phyloP scores from a whole-genome alignment of 2,113 vertebrate genomes.

The Muntiacus muntjak region DNA sequence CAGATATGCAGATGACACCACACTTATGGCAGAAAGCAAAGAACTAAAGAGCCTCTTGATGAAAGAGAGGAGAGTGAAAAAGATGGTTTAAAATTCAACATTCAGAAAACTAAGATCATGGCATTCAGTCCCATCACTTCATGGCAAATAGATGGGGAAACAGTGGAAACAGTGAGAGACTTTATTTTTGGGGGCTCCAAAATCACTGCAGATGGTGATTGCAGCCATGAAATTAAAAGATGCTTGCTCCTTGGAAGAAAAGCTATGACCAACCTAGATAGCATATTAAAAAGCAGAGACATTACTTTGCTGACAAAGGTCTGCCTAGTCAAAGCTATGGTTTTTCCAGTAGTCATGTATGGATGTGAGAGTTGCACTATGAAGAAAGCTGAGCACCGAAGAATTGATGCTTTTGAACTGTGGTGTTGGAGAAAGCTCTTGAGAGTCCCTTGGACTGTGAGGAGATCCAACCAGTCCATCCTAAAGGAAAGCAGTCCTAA shows the following conservation, averaged over 20 bases:
- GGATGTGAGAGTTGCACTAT: not conserved
- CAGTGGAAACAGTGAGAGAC: not conserved
- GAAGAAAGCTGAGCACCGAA: not conserved
- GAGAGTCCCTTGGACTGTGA: not conserved
- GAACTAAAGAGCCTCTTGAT: not conserved
- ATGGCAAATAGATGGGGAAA: not conserved
- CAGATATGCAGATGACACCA: not conserved
- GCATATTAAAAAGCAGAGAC: not conserved
- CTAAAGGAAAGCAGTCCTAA: not conserved
- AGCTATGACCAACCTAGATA: not conserved
- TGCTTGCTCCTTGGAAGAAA: not conserved
- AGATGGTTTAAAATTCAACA: not conserved
- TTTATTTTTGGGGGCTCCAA: not conserved
- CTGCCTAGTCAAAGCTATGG: not conserved
- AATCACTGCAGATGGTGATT: not conserved
- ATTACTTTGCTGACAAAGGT: not conserved
- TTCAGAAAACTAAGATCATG: not conserved
- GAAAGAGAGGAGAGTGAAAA: not conserved
- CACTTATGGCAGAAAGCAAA: not conserved
- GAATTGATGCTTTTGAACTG: not conserved
- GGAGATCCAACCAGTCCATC: not conserved
- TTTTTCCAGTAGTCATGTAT: not conserved
- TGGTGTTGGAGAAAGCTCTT: not conserved
- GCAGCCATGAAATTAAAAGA: not conserved
- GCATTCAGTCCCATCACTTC: not conserved